Percentiles rank a stretch among this genome's conserved stretches.
phyloP scores from a whole-genome alignment of 1,140 invertebrate species.

The Zaprionus vittiger region DNA sequence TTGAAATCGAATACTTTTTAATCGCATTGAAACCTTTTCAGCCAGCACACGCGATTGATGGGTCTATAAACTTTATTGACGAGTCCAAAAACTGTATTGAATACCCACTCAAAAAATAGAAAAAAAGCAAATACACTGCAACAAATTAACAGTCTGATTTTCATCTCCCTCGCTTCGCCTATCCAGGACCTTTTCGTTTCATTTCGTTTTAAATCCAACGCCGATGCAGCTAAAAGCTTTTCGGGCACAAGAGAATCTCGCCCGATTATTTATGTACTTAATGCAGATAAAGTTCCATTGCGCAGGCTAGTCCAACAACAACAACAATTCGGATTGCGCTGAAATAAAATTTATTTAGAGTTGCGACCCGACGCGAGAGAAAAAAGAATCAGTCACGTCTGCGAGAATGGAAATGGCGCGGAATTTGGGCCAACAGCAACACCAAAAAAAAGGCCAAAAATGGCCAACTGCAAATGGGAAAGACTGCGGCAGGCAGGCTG shows the following conservation, averaged over 20 bases:
- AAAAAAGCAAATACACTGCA: slow-evolving; percentile 30
- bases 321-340: slow-evolving; percentile 4
- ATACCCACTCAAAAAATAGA: slow-evolving; percentile 15
- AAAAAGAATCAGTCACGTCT: slow-evolving; percentile 68
- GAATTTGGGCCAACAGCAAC: slow-evolving; percentile 53
- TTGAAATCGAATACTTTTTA: background rate
- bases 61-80: slow-evolving; percentile 31
- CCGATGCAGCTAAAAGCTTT: slow-evolving; percentile 63
- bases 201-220: slow-evolving; percentile 12
- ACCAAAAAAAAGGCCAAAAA: slow-evolving; percentile 6
- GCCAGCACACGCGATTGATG: slow-evolving; percentile 6
- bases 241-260: slow-evolving; percentile 12
- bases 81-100: slow-evolving; percentile 6
- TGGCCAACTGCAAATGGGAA: slow-evolving; percentile 29
- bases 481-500: slow-evolving; percentile 20
- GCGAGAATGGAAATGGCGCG: slow-evolving; percentile 63
- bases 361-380: slow-evolving; percentile 18
- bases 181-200: background rate
- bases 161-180: no score
- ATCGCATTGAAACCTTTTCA: slow-evolving; percentile 6
- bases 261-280: slow-evolving; percentile 70
- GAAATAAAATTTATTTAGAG: slow-evolving; percentile 72
- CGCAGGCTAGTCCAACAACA: slow-evolving; percentile 30
- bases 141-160: slow-evolving; percentile 39
- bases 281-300: slow-evolving; percentile 71